phyloP scores from a whole-genome alignment of 2,888 invertebrate genomes.

The Cryptocephalus moraei region DNA sequence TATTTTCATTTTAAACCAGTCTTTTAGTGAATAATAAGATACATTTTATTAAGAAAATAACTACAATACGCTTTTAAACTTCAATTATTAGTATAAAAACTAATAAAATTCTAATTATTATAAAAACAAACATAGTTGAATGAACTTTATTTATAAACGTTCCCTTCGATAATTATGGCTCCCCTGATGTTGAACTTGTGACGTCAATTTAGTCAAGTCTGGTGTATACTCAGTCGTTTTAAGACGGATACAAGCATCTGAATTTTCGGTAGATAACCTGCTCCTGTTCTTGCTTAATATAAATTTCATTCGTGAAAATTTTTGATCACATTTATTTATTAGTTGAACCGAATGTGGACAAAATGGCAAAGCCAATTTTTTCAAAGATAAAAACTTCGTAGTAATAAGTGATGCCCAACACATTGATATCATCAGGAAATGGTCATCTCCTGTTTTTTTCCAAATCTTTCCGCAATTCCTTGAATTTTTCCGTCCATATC shows the following conservation, averaged over 20 bases:
- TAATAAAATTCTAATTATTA: slow-evolving; percentile 7
- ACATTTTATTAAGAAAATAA: no score
- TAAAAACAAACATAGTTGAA: slow-evolving; percentile 5
- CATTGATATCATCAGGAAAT: not conserved
- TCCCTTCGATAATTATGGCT: slow-evolving; percentile 2
- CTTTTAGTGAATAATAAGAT: no score
- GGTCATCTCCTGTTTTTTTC: slow-evolving; percentile 5
- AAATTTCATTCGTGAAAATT: slow-evolving; percentile 4
- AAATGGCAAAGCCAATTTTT: slow-evolving; percentile 14
- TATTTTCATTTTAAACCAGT: no score
- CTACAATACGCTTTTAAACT: no score
- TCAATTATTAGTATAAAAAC: no score
- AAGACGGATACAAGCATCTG: slow-evolving; percentile 12
- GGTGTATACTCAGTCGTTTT: slow-evolving; percentile 1
- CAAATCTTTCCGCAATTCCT: no score
- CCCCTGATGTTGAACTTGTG: slow-evolving; percentile 8
- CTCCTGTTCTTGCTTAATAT: not conserved
- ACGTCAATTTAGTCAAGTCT: slow-evolving; percentile 1
- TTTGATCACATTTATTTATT: slow-evolving; percentile 5
- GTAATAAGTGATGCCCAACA: slow-evolving; percentile 9
- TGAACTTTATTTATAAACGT: slow-evolving; percentile 3
- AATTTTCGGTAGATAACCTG: slow-evolving; percentile 8
- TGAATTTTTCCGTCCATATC: no score
- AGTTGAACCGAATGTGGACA: slow-evolving; percentile 10
- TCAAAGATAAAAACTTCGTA: slow-evolving; percentile 12